Evolutionary conservation across 2,113 vertebrate genomes (phyloP), one percentile per base, ranked within the genome.

Genomic region (Mesoclemmys tuberculata): DNA sequence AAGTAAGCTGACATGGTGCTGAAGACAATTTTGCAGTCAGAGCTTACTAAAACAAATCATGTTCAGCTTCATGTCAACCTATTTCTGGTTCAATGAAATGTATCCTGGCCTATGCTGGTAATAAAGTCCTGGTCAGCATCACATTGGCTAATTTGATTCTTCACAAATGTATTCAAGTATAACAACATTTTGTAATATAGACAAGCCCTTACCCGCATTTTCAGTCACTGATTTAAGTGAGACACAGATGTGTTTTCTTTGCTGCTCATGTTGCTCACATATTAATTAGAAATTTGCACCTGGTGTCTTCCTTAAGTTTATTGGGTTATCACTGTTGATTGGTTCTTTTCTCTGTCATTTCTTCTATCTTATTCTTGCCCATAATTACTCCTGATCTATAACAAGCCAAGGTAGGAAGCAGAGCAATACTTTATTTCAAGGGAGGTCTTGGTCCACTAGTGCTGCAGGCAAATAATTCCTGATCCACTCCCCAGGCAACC

Each of bases 211-310:
- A 35, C 84, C 64, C 29, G 31, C 48, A 31, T 6, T n/a, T 35
- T 46, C 64, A 85, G 64, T 22, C 49, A 52, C 1, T 71, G 48
- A 81, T 84, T 95, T 91, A 94, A 96, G 84, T 90, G 35, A 96
- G 83, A 89, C 92, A 91, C 95, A 94, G 81, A 89, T 91, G 90
- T 87, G 93, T 89, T 74, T 80, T 78, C 2, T 92, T 95, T 91
- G 64, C 93, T 91, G 46, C 82, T 95, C 49, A 74, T 82, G 82
- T 93, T 95, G 78, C 89, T 93, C 52, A n/a, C 49, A 24, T 35
- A 94, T 94, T 94, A 95, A 95, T 83, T 92, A 58, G 93, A 89
- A 78, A 54, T 94, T 92, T 96, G 92, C 92, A 96, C 88, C 95
- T 97, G 97, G 41, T 94, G 89, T 87, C 94, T 96, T 88, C 71